Base-by-base conservation (phyloP, 2,113 vertebrate genomes). In the Carassius auratus region DNA sequence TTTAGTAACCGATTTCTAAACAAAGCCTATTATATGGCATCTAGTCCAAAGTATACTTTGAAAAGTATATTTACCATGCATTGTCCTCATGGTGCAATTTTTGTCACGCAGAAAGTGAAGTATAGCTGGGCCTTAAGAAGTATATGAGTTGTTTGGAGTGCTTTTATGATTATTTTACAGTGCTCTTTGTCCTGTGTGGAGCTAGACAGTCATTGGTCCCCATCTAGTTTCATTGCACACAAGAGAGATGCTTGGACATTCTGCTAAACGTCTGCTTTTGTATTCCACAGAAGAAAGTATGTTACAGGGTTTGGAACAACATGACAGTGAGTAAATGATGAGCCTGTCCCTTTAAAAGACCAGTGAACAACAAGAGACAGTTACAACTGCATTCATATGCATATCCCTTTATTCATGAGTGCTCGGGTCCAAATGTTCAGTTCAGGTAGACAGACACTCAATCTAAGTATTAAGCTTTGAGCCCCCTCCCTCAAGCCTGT, bases 321-420 rank as follows among this genome's bases (percentile, higher is more conserved):
- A 45, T 45, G 42, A 45, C 2, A 2, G 42, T 45, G 42, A 9
- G 42, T 45, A 45, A 45, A 45, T n/a, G 42, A 75, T 75, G 10
- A 12, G 42, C 42, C 42, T 45, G 2, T 45, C 42, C 42, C 42
- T 45, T 45, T 45, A 45, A 45, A 45, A 45, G 8, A 45, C 8
- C 8, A 45, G 42, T 2, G 8, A 45, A 3, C 14, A 8, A 17
- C 3, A 76, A 61, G 68, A 33, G 69, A 52, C 55, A 1, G 33
- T 64, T 64, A 64, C 61, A 30, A 81, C 59, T 48, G 48, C 68
- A 26, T 87, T 85, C 52, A 81, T 85, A 81, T 57, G 19, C 30
- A 4, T 33, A 87, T 86, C 76, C 30, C 76, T 85, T 80, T 55
- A 71, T 80, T 80, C 50, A 75, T 61, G 69, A 68, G 55, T 14